Evolutionary conservation across 2,797 vertebrate species (phyloP), one percentile per base, ranked within the genome.

Genomic region (Prunella strophiata): DNA sequence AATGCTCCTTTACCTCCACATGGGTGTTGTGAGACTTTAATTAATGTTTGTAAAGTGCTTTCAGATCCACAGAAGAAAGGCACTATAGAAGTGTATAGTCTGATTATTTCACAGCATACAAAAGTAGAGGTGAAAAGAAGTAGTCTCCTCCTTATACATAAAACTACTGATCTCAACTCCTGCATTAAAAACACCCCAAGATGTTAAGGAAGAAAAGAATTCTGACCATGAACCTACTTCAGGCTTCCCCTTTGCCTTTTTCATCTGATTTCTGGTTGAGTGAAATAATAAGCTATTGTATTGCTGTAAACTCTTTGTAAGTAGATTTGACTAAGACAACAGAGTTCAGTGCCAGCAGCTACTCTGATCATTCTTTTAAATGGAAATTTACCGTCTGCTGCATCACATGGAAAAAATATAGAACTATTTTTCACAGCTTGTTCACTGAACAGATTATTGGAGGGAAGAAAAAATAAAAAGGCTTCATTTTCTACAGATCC

Each of bases 361-460:
- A 97, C 98, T 98, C 98, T 94, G 93, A 97, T 97, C 98, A 98
- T 98, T 98, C 97, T 98, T 98, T 98, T 98, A 98, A 98, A 98
- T 98, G 98, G 98, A 98, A 98, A 98, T 98, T 98, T 98, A 97
- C 98, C 97, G 98, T 98, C 98, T 98, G 98, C 98, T 98, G 92
- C 97, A 98, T 98, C 97, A 98, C 98, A 98, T 97, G 97, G 97
- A 97, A 97, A 97, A 97, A 97, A 98, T 97, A 97, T 96, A 98
- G 97, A 98, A 98, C 98, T 98, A 98, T 98, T 98, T 98, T 98
- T 98, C 98, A 98, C 98, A 98, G 98, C 98, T 98, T 98, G 97
- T 98, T 98, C 98, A 97, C 97, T 97, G 98, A 98, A 98, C 98
- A 98, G 98, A 98, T 98, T 98, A 98, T 98, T 98, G 98, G 98